A percentile compares a stretch with the other conserved stretches of the same genome.
Evolutionary conservation across 2,888 invertebrate species (phyloP).

Genomic region (Stegophylla sp.): DNA sequence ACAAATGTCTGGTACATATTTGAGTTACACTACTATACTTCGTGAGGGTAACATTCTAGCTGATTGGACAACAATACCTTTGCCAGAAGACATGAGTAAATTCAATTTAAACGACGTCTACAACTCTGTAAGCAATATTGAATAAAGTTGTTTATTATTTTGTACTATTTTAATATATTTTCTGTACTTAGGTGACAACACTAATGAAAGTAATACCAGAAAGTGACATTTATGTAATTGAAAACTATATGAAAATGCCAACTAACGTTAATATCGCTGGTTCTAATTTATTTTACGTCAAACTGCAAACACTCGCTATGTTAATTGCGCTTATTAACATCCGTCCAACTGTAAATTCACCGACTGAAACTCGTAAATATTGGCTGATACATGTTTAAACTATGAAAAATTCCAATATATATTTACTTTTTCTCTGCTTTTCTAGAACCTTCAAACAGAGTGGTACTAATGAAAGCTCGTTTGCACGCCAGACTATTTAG

Average conservation of each 20-base stretch:
- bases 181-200: background rate
- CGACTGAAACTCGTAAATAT: slow-evolving; percentile 12
- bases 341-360: background rate
- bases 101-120: slow-evolving; percentile 49
- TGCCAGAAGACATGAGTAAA: slow-evolving; percentile 48
- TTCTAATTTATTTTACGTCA: slow-evolving; percentile 48
- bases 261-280: slow-evolving; percentile 46
- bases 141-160: background rate
- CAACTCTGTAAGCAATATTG: slow-evolving; percentile 35
- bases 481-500: slow-evolving; percentile 52
- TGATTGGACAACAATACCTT: slow-evolving; percentile 24
- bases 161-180: background rate
- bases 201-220: slow-evolving; percentile 40
- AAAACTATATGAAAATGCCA: slow-evolving; percentile 50
- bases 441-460: slow-evolving; percentile 34
- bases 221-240: slow-evolving; percentile 45
- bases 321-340: slow-evolving; percentile 50
- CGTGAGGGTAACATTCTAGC: slow-evolving; percentile 39
- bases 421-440: background rate
- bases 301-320: slow-evolving; percentile 47
- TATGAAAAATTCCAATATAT: background rate
- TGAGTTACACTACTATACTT: slow-evolving; percentile 35
- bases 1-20: slow-evolving; percentile 48
- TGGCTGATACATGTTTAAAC: background rate
- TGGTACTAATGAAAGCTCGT: slow-evolving; percentile 54